Evolutionary conservation across 2,797 vertebrate genomes (phyloP), one percentile per base, ranked within the genome.

Genomic region (Orientallactaga sibirica): DNA sequence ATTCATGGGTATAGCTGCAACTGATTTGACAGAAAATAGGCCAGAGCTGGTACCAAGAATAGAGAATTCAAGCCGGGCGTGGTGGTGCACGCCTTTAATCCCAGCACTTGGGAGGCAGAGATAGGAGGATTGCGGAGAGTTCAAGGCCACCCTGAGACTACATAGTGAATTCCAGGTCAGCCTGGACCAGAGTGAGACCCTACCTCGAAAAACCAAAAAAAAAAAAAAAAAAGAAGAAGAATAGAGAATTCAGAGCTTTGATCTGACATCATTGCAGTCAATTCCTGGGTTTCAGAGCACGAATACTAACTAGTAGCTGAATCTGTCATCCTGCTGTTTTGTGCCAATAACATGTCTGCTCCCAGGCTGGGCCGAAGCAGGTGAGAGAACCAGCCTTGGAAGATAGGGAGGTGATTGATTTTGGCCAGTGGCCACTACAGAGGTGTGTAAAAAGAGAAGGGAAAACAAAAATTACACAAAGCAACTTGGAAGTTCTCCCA

Each of bases 391-490:
- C 61, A 73, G 12, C 4, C 67, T 37, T 10, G 33, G 75, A 43
- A 86, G 85, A n/a, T 16, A 3, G 6, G 0, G 41, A 91, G 62
- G 73, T 12, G 76, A 85, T 68, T 90, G 86, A 86, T 91, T 91
- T 76, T 66, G 61, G 93, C 83, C 78, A 18, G 70, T 6, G 37
- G 68, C 88, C 78, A 74, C 52, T 20, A 5, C 25, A 22, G 3
- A 80, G 68, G n/a, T 25, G 27, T 18, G 20, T 67, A 90, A 86
- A 81, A 82, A 90, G 90, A 84, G 64, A 86, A 95, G 19, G 61
- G 22, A 55, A 87, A 94, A 61, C 43, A 86, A 66, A 91, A 89
- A 52, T 58, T 48, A 70, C 25, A 85, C 43, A 29, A 73, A 90
- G 77, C 52, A 7, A 37, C 74, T 64, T 24, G n/a, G n/a, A 91